A percentile compares a stretch with the other conserved stretches of the same genome.
Evolutionary conservation across 1,140 invertebrate genomes (phyloP).

Genomic region (Apis dorsata): DNA sequence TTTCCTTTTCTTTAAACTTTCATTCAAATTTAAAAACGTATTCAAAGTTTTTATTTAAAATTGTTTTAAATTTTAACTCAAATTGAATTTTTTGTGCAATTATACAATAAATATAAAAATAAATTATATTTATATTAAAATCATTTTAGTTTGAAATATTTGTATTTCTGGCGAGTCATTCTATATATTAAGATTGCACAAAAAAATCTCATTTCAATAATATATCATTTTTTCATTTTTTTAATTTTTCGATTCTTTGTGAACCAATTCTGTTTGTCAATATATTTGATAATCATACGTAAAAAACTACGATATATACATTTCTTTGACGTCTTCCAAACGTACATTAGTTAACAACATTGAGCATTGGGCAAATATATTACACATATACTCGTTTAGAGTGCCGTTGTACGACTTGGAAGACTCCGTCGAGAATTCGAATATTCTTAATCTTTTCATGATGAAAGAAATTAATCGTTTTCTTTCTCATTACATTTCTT

Average conservation of each 20-base stretch:
- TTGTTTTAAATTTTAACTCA: background rate
- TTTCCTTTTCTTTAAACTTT: background rate
- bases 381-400: slow-evolving; percentile 41
- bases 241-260: background rate
- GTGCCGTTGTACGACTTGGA: slow-evolving; percentile 53
- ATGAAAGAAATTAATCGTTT: slow-evolving; percentile 29
- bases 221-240: background rate
- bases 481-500: background rate
- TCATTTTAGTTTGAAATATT: background rate
- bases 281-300: slow-evolving; percentile 24
- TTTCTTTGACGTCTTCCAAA: slow-evolving; percentile 58
- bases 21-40: background rate
- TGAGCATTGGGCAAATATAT: slow-evolving; percentile 53
- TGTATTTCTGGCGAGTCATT: background rate
- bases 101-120: background rate
- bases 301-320: slow-evolving; percentile 37
- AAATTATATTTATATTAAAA: no score
- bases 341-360: slow-evolving; percentile 46
- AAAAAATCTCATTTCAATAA: slow-evolving; percentile 21
- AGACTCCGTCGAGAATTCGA: slow-evolving; percentile 55
- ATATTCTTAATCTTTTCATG: background rate
- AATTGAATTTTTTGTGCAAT: no score
- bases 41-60: background rate
- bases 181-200: background rate
- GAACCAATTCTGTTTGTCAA: slow-evolving; percentile 5